These are phyloP conservation scores for Paralvinella palmiformis DNA, from an alignment of 1,140 invertebrate genomes.

Conservation along the genomic window DNA sequence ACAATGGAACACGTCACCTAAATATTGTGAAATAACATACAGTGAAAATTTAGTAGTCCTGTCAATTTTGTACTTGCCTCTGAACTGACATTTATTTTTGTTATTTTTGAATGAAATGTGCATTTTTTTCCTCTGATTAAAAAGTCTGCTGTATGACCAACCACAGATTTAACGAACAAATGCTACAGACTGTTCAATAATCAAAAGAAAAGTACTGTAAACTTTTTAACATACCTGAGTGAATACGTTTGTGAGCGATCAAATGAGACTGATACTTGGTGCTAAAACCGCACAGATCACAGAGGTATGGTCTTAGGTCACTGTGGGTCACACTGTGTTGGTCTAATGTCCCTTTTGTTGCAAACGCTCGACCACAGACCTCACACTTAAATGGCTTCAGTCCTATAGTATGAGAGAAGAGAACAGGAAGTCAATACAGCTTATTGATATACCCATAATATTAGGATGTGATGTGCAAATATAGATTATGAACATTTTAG, in stretches of 20 bases:
- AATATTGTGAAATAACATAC: too few relatives aligned
- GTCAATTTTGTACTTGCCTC: too few relatives aligned
- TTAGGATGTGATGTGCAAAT: neutral
- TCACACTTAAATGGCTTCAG: constrained; percentile 39
- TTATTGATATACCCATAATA: neutral
- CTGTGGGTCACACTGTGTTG: constrained; percentile 58
- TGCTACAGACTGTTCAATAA: too few relatives aligned
- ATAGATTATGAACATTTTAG: neutral
- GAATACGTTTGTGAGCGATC: constrained; percentile 61
- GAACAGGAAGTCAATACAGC: neutral
- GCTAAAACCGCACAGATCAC: constrained; percentile 62
- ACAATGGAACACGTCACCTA: constrained; percentile 59
- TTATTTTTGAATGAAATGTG: too few relatives aligned
- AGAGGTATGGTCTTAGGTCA: constrained; percentile 56
- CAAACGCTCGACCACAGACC: constrained; percentile 55
- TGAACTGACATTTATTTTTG: too few relatives aligned
- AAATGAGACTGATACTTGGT: constrained; percentile 65
- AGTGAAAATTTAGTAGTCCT: too few relatives aligned
- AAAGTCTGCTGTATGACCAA: too few relatives aligned
- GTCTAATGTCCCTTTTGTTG: constrained; percentile 57
- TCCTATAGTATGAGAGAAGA: constrained; percentile 16
- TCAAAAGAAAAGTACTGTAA: too few relatives aligned
- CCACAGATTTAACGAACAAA: too few relatives aligned
- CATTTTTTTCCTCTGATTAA: too few relatives aligned
- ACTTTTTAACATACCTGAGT: constrained; percentile 51